These are phyloP conservation scores for Stegodyphus dumicola DNA, from an alignment of 1,140 invertebrate species.

Conservation along the genomic window DNA sequence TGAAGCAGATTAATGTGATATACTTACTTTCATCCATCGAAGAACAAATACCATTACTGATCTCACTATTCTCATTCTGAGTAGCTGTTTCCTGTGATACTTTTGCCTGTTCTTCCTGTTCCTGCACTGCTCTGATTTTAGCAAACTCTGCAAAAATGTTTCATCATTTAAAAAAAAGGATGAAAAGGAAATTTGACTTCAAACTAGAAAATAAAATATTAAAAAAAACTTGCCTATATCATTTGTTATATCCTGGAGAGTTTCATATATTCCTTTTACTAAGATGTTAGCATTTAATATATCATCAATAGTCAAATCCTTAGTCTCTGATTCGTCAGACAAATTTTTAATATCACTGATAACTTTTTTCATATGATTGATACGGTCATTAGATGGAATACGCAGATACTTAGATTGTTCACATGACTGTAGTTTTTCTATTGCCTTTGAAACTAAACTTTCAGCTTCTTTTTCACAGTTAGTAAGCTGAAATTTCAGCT, in stretches of 20 bases:
- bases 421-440: conserved; percentile 23
- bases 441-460: conserved; percentile 7
- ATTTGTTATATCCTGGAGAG: conserved; percentile 20
- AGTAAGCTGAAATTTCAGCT: conserved; percentile 7
- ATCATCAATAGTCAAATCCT: conserved; percentile 37
- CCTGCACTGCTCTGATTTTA: conserved; percentile 14
- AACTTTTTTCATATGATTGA: conserved; percentile 13
- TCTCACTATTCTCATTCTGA: too few species aligned
- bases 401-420: conserved; percentile 5
- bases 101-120: background rate
- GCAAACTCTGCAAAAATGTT: conserved; percentile 22
- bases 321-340: background rate
- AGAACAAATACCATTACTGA: too few species aligned
- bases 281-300: conserved; percentile 37
- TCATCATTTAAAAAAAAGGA: background rate
- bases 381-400: conserved; percentile 1
- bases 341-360: background rate
- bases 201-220: background rate
- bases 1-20: too few species aligned
- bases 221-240: conserved; percentile 21
- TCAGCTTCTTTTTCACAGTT: conserved; percentile 33
- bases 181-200: background rate
- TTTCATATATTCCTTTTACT: conserved; percentile 18
- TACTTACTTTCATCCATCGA: too few species aligned
- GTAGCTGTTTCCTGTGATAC: background rate